Percentiles rank a stretch among this genome's conserved stretches.
phyloP scores from a whole-genome alignment of 2,888 invertebrate genomes.

The Abscondita cerata region DNA sequence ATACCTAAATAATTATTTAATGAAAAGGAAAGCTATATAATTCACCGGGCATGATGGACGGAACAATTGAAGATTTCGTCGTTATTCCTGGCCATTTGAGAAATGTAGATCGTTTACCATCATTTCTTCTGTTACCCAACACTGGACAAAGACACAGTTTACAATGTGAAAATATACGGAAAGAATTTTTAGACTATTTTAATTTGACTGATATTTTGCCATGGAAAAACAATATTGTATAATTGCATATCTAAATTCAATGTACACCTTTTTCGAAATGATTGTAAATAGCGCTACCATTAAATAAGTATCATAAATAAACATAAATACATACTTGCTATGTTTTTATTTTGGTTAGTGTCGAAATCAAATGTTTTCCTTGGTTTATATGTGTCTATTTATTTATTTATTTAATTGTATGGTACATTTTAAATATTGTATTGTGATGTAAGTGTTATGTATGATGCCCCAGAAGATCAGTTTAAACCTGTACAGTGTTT shows the following conservation, averaged over 20 bases:
- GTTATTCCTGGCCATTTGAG: neutral
- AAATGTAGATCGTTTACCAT: neutral
- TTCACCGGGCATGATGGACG: neutral
- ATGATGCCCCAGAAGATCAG: too few species aligned
- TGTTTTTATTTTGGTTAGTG: too few species aligned
- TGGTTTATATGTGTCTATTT: neutral
- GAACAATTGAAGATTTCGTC: neutral
- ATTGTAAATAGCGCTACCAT: neutral
- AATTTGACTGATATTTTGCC: neutral
- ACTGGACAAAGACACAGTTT: neutral
- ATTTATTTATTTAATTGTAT: too few species aligned
- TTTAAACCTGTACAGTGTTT: too few species aligned
- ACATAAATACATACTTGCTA: neutral
- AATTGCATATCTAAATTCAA: neutral
- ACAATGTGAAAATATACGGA: too few species aligned
- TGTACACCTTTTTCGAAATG: neutral
- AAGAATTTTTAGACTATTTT: neutral
- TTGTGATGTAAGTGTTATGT: too few species aligned
- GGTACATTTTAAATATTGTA: too few species aligned
- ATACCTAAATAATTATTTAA: neutral
- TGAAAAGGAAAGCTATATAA: slow-evolving; percentile 1
- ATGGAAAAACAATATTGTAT: neutral
- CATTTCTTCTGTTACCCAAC: neutral
- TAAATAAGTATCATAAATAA: neutral
- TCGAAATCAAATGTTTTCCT: neutral